Conservation (phyloP, 2,797 vertebrate species). For the Phoebastria nigripes region DNA sequence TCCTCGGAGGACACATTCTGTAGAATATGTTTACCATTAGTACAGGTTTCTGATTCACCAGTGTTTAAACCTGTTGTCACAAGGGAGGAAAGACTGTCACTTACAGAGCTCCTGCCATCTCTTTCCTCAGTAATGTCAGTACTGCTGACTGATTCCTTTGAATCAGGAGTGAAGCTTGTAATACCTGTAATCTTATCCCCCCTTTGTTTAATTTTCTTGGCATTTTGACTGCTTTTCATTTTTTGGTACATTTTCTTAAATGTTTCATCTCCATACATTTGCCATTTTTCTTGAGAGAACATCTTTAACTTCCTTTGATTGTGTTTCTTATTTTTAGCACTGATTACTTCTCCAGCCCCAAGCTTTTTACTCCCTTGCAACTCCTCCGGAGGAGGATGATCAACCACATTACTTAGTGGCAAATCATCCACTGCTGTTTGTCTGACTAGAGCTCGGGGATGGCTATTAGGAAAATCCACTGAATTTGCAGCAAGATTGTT, state of each 20-base stretch:
- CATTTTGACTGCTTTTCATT: constrained; percentile 72
- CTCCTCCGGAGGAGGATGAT: constrained; percentile 70
- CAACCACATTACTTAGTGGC: constrained; percentile 65
- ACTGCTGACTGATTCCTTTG: not conserved
- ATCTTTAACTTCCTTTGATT: constrained; percentile 82
- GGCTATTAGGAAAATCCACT: constrained; percentile 77
- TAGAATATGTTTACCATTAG: not conserved
- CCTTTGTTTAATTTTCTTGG: constrained; percentile 67
- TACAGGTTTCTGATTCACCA: not conserved
- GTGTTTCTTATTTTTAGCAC: constrained; percentile 75
- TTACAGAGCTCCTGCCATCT: not conserved
- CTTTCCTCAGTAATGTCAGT: not conserved
- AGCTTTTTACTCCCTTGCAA: constrained; percentile 58
- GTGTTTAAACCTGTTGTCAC: not conserved
- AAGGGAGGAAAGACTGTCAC: not conserved
- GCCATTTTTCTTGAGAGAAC: constrained; percentile 96
- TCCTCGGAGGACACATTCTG: not conserved
- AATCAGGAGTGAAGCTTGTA: not conserved
- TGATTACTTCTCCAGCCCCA: constrained; percentile 56
- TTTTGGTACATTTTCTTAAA: constrained; percentile 90
- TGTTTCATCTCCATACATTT: constrained; percentile 90
- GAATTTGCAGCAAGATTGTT: constrained; percentile 68
- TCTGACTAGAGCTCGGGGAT: constrained; percentile 88
- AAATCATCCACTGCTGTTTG: constrained; percentile 91
- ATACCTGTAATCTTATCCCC: not conserved